Conservation (phyloP, 2,888 invertebrate species). For the Oegoconia quadripuncta region DNA sequence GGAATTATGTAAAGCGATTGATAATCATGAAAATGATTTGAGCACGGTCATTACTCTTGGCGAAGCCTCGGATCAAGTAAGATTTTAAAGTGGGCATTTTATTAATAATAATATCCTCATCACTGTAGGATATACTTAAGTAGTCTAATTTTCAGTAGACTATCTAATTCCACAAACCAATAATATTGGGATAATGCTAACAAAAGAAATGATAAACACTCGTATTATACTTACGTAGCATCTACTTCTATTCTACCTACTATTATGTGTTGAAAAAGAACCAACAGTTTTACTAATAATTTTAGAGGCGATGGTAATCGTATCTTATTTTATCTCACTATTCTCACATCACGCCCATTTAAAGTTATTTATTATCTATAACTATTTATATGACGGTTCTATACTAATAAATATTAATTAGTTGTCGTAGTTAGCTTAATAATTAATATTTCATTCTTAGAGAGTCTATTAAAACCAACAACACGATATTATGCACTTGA, state of each 20-base stretch:
- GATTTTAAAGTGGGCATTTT: conserved; percentile 46
- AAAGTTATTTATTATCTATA: conserved; percentile 21
- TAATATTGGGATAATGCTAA: conserved; percentile 42
- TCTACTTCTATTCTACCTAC: conserved; percentile 12
- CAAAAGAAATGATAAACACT: conserved; percentile 19
- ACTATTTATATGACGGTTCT: conserved; percentile 30
- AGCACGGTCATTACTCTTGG: conserved; percentile 86
- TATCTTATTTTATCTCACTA: conserved; percentile 29
- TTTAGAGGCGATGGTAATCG: conserved; percentile 39
- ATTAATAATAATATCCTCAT: conserved; percentile 36
- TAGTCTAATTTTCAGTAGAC: conserved; percentile 73
- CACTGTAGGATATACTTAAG: conserved; percentile 55
- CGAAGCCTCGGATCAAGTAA: conserved; percentile 92
- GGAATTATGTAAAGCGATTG: conserved; percentile 87
- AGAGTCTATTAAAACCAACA: conserved; percentile 7
- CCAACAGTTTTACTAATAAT: conserved; percentile 33
- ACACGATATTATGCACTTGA: too few species aligned
- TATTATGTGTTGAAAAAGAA: conserved; percentile 21
- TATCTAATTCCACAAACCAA: conserved; percentile 54
- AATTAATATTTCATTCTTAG: conserved; percentile 6
- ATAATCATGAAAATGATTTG: conserved; percentile 84
- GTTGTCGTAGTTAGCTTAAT: conserved; percentile 69
- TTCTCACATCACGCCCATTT: conserved; percentile 27
- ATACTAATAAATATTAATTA: conserved; percentile 71
- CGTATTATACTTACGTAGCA: conserved; percentile 13